Evolutionary conservation across 1,140 invertebrate species (phyloP).

Genomic region (Drosophila sproati): DNA sequence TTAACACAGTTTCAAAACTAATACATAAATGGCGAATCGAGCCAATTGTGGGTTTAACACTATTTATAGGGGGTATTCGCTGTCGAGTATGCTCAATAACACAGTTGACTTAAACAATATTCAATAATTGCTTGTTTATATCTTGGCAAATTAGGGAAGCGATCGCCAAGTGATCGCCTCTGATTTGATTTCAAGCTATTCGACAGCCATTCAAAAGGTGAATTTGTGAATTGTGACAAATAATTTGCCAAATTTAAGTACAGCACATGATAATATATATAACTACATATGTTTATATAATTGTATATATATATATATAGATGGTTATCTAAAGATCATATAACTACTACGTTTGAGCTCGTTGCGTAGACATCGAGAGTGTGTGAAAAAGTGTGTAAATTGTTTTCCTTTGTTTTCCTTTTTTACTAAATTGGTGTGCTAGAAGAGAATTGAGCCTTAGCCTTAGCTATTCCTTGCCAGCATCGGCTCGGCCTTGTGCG

Average conservation of each 20-base stretch:
- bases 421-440: constrained; percentile 46
- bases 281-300: constrained; percentile 30
- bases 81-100: constrained; percentile 20
- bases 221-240: constrained; percentile 51
- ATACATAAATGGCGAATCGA: constrained; percentile 65
- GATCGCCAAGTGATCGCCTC: constrained; percentile 70
- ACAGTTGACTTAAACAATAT: constrained; percentile 57
- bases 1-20: constrained; percentile 81
- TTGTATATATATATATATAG: constrained; percentile 37
- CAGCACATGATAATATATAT: constrained; percentile 55
- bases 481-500: constrained; percentile 54
- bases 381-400: constrained; percentile 36
- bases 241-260: constrained; percentile 69
- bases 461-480: constrained; percentile 66
- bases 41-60: constrained; percentile 24
- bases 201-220: constrained; percentile 63
- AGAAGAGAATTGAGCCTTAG: constrained; percentile 37
- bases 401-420: constrained; percentile 4
- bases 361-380: constrained; percentile 66
- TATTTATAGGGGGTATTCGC: constrained; percentile 24
- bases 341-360: constrained; percentile 72
- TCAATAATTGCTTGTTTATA: constrained; percentile 57
- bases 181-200: constrained; percentile 76
- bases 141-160: constrained; percentile 31
- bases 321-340: constrained; percentile 58